Evolutionary conservation across 1,140 invertebrate species (phyloP), one percentile per base, ranked within the genome.

Genomic region (Sycophaga agraensis): DNA sequence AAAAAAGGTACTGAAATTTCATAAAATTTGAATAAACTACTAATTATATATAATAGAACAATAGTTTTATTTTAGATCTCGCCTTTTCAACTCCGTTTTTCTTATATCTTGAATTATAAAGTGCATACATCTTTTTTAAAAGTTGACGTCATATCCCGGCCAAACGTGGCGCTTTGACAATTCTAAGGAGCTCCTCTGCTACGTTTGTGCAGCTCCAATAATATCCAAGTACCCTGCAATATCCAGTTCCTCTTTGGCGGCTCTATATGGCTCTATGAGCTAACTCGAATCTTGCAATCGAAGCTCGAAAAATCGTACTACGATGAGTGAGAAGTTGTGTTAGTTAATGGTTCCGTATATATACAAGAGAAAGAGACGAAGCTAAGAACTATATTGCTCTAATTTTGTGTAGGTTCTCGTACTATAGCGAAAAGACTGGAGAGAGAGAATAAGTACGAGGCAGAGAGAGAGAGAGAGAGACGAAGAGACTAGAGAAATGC

Each of bases 61-160:
- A 16, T 24, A 24, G n/a, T 45, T 39, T 39, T 39, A 14, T 39
- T 5, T 39, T 39, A 12, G 3, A 14, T 39, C 5, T 39, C 4
- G 16, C 3, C 3, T 39, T 3, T 43, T 46, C n/a, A 11, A 26
- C 26, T 46, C 26, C n/a, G 9, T 26, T 26, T 46, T 4, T n/a
- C n/a, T 46, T 46, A 6, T 2, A 28, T 7, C 24, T 26, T n/a
- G 24, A 46, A 26, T 24, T 2, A 46, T 7, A 2, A 12, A 6
- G 1, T 19, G 11, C 2, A 17, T 31, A 43, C 17, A 46, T 51
- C 37, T 45, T 4, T 11, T 12, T 24, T 51, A 1, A 24, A 35
- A 43, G 16, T 24, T 74, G 69, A 77, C 75, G 75, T 76, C 74
- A 77, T 67, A 74, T 76, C 73, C 73, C 69, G 70, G 73, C 76